Base-by-base conservation (phyloP, 2,888 invertebrate genomes). In the Drosophila peninsularis region DNA sequence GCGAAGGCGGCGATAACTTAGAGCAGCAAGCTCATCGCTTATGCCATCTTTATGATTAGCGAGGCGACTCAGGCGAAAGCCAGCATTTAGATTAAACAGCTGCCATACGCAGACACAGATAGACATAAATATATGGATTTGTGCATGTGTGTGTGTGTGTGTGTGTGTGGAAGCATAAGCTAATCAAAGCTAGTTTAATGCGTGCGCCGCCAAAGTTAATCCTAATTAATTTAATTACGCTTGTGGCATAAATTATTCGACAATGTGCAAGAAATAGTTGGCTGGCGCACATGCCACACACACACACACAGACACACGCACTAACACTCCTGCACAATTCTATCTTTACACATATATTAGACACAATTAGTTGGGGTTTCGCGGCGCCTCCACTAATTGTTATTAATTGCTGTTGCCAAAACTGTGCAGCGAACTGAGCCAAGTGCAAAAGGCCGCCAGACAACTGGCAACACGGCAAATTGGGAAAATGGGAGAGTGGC, bases 151-250 rank as follows among this genome's bases (percentile, higher is more conserved):
- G 50, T 17, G 34, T n/a, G n/a, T n/a, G n/a, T n/a, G n/a, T 58
- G 47, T 75, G 69, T 73, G 66, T 55, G 69, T 65, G 69, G 54
- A 56, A 78, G 77, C 81, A 80, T 88, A 80, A 86, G 88, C 84
- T 88, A 88, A 84, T 84, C 88, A 84, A 88, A 88, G 84, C 88
- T 77, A 83, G 84, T 88, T 88, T 84, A 84, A 84, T 84, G 88
- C 88, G 77, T 77, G 87, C 82, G 82, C 89, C 76, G 82, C 84
- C 79, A 88, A 88, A 88, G 84, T 85, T 85, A 85, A 85, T 85
- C 87, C 88, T 88, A 85, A 85, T 85, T 85, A 88, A 85, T 88
- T 86, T 85, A 85, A 85, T 85, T 88, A 85, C 79, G 87, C 82
- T 79, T 82, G 72, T 74, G 84, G 89, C 87, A 88, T 85, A 86